Evolutionary conservation across 1,140 invertebrate species (phyloP).

Genomic region (Drosophila nigrodunni): DNA sequence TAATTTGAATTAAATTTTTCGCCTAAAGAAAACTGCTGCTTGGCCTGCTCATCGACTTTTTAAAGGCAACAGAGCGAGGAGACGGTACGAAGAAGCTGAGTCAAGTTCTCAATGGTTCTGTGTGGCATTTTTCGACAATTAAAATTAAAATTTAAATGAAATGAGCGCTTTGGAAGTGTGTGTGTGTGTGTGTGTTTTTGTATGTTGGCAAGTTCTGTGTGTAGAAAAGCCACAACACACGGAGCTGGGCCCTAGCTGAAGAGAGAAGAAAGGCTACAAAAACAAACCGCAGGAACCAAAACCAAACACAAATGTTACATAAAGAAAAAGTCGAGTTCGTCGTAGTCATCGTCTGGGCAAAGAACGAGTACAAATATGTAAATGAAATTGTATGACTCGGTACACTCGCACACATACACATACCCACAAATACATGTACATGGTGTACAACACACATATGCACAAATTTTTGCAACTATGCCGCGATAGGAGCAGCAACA

Average conservation of each 20-base stretch:
- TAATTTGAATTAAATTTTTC: conserved; percentile 68
- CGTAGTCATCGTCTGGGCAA: conserved; percentile 58
- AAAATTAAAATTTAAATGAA: conserved; percentile 80
- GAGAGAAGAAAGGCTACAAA: conserved; percentile 50
- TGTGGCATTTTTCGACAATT: conserved; percentile 79
- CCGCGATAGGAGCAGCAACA: conserved; percentile 46
- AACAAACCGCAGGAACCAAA: conserved; percentile 79
- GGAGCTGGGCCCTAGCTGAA: not conserved
- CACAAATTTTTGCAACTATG: conserved; percentile 52
- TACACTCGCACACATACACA: conserved; percentile 27
- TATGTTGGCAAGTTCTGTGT: conserved; percentile 43
- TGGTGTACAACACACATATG: conserved; percentile 39
- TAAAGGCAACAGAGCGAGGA: conserved; percentile 54
- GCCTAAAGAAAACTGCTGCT: conserved; percentile 35
- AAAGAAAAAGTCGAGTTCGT: conserved; percentile 80
- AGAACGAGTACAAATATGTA: conserved; percentile 77
- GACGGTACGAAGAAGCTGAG: conserved; percentile 2
- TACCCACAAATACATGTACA: not conserved
- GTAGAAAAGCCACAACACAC: conserved; percentile 69
- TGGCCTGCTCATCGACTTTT: conserved; percentile 32
- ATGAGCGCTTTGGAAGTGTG: conserved; percentile 37
- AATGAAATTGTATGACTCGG: conserved; percentile 78
- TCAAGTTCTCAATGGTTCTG: conserved; percentile 60
- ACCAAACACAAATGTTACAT: conserved; percentile 78
- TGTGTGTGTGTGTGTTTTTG: conserved; percentile 21